Evolutionary conservation across 2,113 vertebrate genomes (phyloP), one percentile per base, ranked within the genome.

Genomic region (Morone chrysops): DNA sequence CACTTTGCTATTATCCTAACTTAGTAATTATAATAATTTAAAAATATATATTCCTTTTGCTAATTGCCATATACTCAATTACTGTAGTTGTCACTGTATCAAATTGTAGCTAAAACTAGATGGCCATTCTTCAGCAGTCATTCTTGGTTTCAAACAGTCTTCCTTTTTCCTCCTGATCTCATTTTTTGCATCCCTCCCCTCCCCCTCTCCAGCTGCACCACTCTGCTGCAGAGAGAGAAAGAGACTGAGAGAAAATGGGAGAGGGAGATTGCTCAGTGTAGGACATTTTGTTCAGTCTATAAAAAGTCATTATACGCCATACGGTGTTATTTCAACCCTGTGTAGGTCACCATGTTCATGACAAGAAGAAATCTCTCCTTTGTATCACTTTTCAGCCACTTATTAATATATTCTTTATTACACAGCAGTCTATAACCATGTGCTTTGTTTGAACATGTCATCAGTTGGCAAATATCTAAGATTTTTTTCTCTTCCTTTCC

Each of bases 121-220:
- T 31, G 25, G 60, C 54, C 13, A 54, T 59, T 84, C 48, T 80
- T 81, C 41, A 75, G 50, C 57, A 75, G 56, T 56, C 75, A 47
- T 40, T 82, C 22, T 78, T 43, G 10, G 53, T 88, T 82, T 80
- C 22, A 75, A 83, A 22, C 82, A 84, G 87, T 73, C 78, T 77
- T 89, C 65, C 82, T 59, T 91, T 89, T 85, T 74, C 68, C 82
- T 88, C 83, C 78, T 92, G 88, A 74, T 90, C 84, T 91, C 82
- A 79, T 91, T 88, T 74, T 88, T 87, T 92, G 91, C 89, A 88
- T 90, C 48, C 70, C 72, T 90, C 90, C 89, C 90, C 85, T 94
- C 93, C 94, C 94, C 89, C 93, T 90, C 93, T 92, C 89, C 94
- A 91, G 90, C 93, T 94, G 94, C 92, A 94, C 81, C 89, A 60